Percentiles rank a stretch among this genome's conserved stretches.
These are phyloP conservation scores for Amazona vittata DNA, from an alignment of 2,113 vertebrate species.

Conservation along the genomic window DNA sequence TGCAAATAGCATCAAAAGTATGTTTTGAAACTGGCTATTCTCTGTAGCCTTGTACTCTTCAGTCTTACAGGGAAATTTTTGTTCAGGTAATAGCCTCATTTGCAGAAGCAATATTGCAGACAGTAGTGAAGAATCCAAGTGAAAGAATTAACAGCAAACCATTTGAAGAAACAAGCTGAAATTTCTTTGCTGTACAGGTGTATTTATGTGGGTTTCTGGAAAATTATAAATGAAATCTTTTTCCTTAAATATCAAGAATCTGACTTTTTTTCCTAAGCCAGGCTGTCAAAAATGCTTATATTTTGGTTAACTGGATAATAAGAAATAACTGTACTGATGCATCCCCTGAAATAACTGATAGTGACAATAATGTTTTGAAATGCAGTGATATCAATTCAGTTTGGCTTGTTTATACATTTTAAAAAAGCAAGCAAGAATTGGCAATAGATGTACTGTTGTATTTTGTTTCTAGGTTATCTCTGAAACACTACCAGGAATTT, in stretches of 20 bases:
- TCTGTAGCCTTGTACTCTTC: not conserved
- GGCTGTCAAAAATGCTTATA: not conserved
- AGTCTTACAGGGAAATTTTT: not conserved
- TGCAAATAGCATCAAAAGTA: not conserved
- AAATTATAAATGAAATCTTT: not conserved
- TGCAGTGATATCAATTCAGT: not conserved
- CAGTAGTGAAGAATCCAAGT: not conserved
- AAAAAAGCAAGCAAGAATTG: not conserved
- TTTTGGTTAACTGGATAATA: not conserved
- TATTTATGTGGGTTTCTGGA: not conserved
- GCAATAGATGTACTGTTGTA: not conserved
- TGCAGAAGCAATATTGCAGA: not conserved
- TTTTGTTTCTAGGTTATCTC: constrained; percentile 17
- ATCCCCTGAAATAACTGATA: not conserved
- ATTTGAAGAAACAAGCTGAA: not conserved
- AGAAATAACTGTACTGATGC: not conserved
- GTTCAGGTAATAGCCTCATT: not conserved
- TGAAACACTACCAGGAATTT: not conserved
- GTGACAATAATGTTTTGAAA: not conserved
- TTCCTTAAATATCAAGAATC: not conserved
- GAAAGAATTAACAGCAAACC: not conserved
- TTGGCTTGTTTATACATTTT: not conserved
- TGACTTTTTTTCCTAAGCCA: not conserved
- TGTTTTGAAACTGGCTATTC: not conserved
- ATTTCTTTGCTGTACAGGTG: not conserved